Conservation (phyloP, 2,113 vertebrate genomes). For the Coracopsis vasa region DNA sequence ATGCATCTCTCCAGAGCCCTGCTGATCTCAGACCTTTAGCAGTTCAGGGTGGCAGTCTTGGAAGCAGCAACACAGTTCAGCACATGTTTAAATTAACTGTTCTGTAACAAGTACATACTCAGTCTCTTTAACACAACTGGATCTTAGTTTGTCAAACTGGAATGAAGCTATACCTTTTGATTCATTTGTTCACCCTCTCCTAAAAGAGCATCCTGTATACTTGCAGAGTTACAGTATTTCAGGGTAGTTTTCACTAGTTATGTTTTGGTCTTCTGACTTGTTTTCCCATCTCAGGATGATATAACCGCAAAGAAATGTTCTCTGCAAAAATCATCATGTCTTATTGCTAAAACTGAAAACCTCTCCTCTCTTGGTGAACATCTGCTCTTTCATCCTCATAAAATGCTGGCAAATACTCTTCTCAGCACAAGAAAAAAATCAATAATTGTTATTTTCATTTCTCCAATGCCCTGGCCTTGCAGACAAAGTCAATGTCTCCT, state of each 20-base stretch:
- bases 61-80: background rate
- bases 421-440: background rate
- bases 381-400: constrained; percentile 3
- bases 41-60: background rate
- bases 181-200: background rate
- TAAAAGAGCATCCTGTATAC: background rate
- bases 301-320: constrained; percentile 19
- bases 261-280: constrained; percentile 21
- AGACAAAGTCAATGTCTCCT: background rate
- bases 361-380: background rate
- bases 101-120: background rate
- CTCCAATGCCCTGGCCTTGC: background rate
- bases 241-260: background rate
- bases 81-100: background rate
- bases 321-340: constrained; percentile 18
- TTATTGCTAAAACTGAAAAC: constrained; percentile 28
- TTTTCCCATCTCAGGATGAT: background rate
- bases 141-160: background rate
- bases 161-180: background rate
- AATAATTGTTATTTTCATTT: constrained; percentile 22
- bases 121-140: background rate
- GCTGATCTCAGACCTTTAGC: background rate
- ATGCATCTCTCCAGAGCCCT: background rate
- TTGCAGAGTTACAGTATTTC: background rate
- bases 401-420: constrained; percentile 2